Evolutionary conservation across 2,113 vertebrate genomes (phyloP), one percentile per base, ranked within the genome.

Genomic region (Numenius arquata): DNA sequence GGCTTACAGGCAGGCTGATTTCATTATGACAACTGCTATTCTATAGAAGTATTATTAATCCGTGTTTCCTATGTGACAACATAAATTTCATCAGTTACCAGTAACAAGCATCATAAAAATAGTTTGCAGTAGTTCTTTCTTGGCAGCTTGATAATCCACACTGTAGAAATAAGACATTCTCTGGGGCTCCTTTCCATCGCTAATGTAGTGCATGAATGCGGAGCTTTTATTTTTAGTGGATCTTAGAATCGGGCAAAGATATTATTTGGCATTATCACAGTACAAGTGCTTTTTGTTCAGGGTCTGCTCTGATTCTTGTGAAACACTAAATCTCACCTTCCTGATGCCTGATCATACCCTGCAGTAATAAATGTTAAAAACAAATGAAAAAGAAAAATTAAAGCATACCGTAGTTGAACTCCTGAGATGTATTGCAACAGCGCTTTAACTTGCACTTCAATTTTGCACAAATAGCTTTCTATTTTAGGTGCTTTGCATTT

Each of bases 51-150:
- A 75, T 95, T 79, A 86, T 91, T 72, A 43, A 81, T 80, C 73
- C 1, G 2, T 48, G 86, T 89, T 96, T 89, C 66, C 67, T 91
- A 8, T 50, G 45, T 63, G 80, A 66, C 81, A 81, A 67, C 66
- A 83, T 88, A 72, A 82, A 86, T 86, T 82, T 59, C 55, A 73
- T 76, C 70, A 76, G 73, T 91, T 77, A 92, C 66, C 72, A 11
- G 90, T 75, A 96, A 94, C 88, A 55, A 93, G 88, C 70, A 61
- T 82, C 85, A 52, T 92, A 91, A 91, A 94, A 91, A 79, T 29
- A 84, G 48, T 94, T 95, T 85, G 74, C 73, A 76, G 86, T 38
- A 83, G 56, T 16, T 95, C 88, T 79, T 76, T 40, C 85, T 41
- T 85, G 94, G 91, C 93, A 94, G 93, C 79, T 88, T 40, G 81